phyloP scores from a whole-genome alignment of 2,888 invertebrate genomes.

The Thymelicus lineola region DNA sequence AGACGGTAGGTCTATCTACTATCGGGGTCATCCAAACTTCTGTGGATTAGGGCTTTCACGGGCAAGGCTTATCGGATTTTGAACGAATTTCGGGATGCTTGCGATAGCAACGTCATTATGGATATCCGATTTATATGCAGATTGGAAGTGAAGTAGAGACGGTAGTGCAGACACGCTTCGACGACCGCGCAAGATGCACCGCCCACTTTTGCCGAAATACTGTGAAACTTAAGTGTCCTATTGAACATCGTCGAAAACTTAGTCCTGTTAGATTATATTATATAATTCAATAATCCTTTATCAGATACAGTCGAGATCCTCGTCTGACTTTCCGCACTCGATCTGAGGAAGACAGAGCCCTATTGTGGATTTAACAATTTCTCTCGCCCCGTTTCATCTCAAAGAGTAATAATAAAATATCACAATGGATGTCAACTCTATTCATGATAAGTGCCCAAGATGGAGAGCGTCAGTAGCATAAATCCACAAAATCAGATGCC shows the following conservation, averaged over 20 bases:
- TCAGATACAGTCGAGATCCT: conserved; percentile 69
- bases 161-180: conserved; percentile 62
- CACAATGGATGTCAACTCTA: conserved; percentile 82
- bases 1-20: conserved; percentile 80
- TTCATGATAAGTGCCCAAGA: conserved; percentile 79
- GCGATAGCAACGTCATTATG: conserved; percentile 82
- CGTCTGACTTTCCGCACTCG: conserved; percentile 78
- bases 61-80: conserved; percentile 81
- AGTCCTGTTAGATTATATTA: conserved; percentile 28
- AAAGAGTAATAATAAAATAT: conserved; percentile 81
- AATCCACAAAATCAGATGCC: conserved; percentile 73
- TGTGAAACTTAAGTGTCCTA: conserved; percentile 28
- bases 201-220: conserved; percentile 27
- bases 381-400: conserved; percentile 79
- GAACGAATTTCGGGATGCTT: conserved; percentile 81
- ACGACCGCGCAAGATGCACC: conserved; percentile 48
- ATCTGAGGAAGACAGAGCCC: conserved; percentile 77
- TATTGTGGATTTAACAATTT: conserved; percentile 82
- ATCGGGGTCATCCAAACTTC: conserved; percentile 82
- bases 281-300: conserved; percentile 45
- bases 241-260: conserved; percentile 33
- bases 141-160: conserved; percentile 72
- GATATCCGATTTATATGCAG: conserved; percentile 85
- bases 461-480: conserved; percentile 76
- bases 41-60: conserved; percentile 81